These are phyloP conservation scores for Germaria angustata DNA, from an alignment of 2,888 invertebrate genomes.

Conservation along the genomic window DNA sequence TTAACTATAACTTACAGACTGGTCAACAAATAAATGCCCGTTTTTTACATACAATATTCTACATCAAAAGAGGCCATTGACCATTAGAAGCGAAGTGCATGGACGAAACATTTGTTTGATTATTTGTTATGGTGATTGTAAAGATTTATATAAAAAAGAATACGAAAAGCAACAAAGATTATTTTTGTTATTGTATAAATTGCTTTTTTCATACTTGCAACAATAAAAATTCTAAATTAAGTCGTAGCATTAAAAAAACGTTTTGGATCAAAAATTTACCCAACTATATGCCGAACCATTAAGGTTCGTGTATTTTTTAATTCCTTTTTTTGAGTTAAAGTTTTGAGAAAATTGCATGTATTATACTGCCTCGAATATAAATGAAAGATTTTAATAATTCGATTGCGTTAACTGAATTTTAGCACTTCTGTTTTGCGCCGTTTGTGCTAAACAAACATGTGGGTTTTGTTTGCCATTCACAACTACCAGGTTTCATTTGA, in stretches of 20 bases:
- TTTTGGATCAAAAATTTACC: background rate
- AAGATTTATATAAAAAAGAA: conserved; percentile 6
- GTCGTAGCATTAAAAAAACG: background rate
- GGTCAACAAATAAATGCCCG: conserved; percentile 27
- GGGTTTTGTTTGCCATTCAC: background rate
- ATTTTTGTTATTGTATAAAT: conserved; percentile 21
- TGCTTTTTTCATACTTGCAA: conserved; percentile 10
- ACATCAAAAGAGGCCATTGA: conserved; percentile 57
- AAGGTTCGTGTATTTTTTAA: background rate
- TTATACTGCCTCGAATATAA: background rate
- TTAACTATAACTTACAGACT: conserved; percentile 41
- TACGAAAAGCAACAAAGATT: background rate
- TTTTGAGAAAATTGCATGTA: background rate
- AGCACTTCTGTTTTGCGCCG: background rate
- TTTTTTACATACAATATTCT: background rate
- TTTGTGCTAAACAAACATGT: background rate
- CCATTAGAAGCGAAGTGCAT: conserved; percentile 49
- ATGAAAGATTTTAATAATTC: background rate
- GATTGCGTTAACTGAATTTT: background rate
- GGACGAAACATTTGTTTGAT: conserved; percentile 33
- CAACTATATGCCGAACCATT: background rate
- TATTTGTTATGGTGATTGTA: conserved; percentile 46
- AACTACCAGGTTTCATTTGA: background rate
- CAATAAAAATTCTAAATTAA: conserved; percentile 20
- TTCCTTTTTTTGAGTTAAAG: background rate